Evolutionary conservation across 1,140 invertebrate species (phyloP), one percentile per base, ranked within the genome.

Genomic region (Babylonia areolata): DNA sequence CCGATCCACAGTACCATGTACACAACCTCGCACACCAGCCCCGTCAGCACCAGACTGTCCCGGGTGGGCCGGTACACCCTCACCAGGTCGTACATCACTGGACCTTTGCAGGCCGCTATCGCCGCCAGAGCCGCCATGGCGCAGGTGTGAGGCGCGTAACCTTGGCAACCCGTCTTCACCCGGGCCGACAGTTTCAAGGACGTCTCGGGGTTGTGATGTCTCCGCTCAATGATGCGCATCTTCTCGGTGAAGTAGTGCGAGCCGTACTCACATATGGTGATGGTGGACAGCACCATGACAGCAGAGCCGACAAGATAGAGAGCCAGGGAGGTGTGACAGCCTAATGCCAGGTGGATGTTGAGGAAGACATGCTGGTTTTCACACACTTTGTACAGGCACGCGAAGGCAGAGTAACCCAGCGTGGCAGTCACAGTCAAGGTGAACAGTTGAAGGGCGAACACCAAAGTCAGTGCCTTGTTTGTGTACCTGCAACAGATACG

Each of bases 1-100:
- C 86, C 85, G 46, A 93, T 87, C 92, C 92, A 93, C 37, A 89
- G 81, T 17, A 92, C 87, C 89, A 93, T 89, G 80, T 92, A 91
- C 33, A 82, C 2, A 11, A 92, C 92, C 73, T 92, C 92, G 31
- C 91, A 80, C 39, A 93, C 85, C 31, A 92, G 84, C 54, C 88
- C 90, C 1, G 90, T 87, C 35, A 93, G 80, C 20, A 92, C 79
- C 20, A 93, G 83, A 9, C 79, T 64, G 54, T 91, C 90, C 20
- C 85, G 87, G 28, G 91, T 90, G 40, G 89, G 71, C 17, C 90
- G 75, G 85, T 92, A 92, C 15, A 92, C 58, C 80, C 75, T 86
- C 31, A 92, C 90, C 51, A 91, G 42, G 71, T 93, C 91, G 78
- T 90, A 93, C 15, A 91, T 71, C 31, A 93, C 85, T 12, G 92